Conservation (phyloP, 1,140 invertebrate genomes). For the Halesus radiatus region DNA sequence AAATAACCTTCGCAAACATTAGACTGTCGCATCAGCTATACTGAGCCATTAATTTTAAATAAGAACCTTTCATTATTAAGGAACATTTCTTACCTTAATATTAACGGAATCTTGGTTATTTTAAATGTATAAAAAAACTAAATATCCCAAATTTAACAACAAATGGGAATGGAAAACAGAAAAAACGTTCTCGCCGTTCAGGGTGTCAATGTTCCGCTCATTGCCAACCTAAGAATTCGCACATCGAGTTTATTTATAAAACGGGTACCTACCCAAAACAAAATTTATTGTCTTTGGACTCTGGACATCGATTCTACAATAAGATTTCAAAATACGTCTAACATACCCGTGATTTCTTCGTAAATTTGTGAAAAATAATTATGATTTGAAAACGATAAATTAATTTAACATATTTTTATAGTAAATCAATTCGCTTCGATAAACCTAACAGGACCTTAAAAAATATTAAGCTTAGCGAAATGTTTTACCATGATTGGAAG, state of each 20-base stretch:
- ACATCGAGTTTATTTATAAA: not conserved
- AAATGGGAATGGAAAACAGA: constrained; percentile 71
- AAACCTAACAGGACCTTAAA: no score
- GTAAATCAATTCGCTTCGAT: no score
- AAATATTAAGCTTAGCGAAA: no score
- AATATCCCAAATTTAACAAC: constrained; percentile 61
- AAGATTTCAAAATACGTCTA: no score
- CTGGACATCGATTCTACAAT: no score
- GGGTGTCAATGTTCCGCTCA: constrained; percentile 63
- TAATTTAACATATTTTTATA: no score
- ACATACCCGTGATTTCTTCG: no score
- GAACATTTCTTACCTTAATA: constrained; percentile 35
- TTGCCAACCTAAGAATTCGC: constrained; percentile 42
- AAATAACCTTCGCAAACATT: constrained; percentile 51
- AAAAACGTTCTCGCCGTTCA: constrained; percentile 70
- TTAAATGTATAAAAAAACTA: constrained; percentile 42
- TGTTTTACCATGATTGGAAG: no score
- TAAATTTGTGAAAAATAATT: no score
- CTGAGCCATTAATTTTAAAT: not conserved
- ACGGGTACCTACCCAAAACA: constrained; percentile 1
- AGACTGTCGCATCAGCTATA: constrained; percentile 13
- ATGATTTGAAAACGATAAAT: no score
- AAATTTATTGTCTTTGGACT: not conserved
- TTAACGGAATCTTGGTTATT: constrained; percentile 48
- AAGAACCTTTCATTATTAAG: not conserved